These are phyloP conservation scores for Sycobia sp. DNA, from an alignment of 1,140 invertebrate species.

Conservation along the genomic window DNA sequence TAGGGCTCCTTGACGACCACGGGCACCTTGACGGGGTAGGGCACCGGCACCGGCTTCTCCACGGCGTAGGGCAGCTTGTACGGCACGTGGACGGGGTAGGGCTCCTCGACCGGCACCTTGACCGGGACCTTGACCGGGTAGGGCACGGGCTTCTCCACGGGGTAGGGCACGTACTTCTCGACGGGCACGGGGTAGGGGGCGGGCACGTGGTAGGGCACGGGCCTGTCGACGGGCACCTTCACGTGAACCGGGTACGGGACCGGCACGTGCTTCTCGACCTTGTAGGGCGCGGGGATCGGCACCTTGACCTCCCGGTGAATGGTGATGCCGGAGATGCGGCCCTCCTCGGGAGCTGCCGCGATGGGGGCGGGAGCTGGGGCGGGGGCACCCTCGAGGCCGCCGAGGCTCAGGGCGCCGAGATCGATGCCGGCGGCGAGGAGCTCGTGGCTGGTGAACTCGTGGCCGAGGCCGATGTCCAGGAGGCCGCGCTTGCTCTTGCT, in stretches of 20 bases:
- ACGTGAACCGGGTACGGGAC: constrained; percentile 55
- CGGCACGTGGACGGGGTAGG: constrained; percentile 51
- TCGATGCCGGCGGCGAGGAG: constrained; percentile 35
- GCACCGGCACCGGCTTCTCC: constrained; percentile 55
- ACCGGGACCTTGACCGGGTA: constrained; percentile 65
- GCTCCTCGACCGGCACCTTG: constrained; percentile 62
- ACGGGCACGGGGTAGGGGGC: constrained; percentile 66
- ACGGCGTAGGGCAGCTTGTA: constrained; percentile 49
- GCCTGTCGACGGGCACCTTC: constrained; percentile 62
- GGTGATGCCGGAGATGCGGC: constrained; percentile 57
- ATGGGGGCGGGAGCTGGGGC: constrained; percentile 12
- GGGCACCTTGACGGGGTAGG: constrained; percentile 54
- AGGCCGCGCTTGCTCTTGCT: constrained; percentile 53
- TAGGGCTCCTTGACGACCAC: constrained; percentile 53
- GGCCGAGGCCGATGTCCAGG: constrained; percentile 39
- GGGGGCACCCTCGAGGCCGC: not conserved
- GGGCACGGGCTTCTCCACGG: constrained; percentile 62
- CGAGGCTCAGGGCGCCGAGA: constrained; percentile 1
- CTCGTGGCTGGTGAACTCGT: constrained; percentile 21
- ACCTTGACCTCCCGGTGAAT: constrained; percentile 59
- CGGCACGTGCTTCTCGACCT: constrained; percentile 56
- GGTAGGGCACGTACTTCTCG: constrained; percentile 63
- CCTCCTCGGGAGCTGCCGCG: constrained; percentile 39
- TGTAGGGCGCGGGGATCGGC: constrained; percentile 57
- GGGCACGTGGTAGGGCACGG: constrained; percentile 62